Conservation (phyloP, 2,888 invertebrate genomes). For the Cheilosia variabilis region DNA sequence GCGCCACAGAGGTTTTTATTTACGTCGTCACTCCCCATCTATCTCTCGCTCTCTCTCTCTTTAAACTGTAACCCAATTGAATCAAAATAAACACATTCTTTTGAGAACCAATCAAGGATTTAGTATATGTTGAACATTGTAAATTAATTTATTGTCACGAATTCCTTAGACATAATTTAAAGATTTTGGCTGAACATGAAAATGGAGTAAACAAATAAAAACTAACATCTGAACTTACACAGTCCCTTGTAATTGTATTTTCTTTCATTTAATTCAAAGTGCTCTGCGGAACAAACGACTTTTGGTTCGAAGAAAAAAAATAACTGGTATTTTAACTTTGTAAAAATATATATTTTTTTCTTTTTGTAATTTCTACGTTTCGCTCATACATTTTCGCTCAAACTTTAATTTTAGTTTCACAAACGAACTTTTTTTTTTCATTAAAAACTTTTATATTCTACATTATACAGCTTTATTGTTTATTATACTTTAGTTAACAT, state of each 20-base stretch:
- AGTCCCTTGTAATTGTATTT: constrained; percentile 51
- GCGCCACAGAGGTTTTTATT: constrained; percentile 49
- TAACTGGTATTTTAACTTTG: no score
- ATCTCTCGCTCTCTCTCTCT: constrained; percentile 24
- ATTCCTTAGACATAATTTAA: constrained; percentile 62
- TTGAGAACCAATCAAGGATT: constrained; percentile 45
- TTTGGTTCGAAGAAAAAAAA: no score
- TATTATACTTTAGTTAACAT: constrained; percentile 61
- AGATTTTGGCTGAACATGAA: constrained; percentile 58
- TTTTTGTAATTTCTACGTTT: constrained; percentile 34
- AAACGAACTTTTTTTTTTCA: constrained; percentile 42
- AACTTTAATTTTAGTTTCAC: constrained; percentile 55
- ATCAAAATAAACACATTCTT: constrained; percentile 11
- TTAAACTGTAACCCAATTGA: constrained; percentile 28
- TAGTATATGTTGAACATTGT: constrained; percentile 67
- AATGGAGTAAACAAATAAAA: constrained; percentile 56
- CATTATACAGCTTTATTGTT: constrained; percentile 51
- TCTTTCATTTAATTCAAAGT: constrained; percentile 30
- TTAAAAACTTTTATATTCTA: constrained; percentile 14
- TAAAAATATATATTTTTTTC: constrained; percentile 15
- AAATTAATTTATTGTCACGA: constrained; percentile 69
- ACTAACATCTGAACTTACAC: constrained; percentile 50
- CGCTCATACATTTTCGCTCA: constrained; percentile 48
- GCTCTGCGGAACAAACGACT: constrained; percentile 19
- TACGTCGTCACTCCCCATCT: constrained; percentile 36